A percentile compares a stretch with the other conserved stretches of the same genome.
These are phyloP conservation scores for Percopsis transmontana DNA, from an alignment of 2,113 vertebrate genomes.

Conservation along the genomic window DNA sequence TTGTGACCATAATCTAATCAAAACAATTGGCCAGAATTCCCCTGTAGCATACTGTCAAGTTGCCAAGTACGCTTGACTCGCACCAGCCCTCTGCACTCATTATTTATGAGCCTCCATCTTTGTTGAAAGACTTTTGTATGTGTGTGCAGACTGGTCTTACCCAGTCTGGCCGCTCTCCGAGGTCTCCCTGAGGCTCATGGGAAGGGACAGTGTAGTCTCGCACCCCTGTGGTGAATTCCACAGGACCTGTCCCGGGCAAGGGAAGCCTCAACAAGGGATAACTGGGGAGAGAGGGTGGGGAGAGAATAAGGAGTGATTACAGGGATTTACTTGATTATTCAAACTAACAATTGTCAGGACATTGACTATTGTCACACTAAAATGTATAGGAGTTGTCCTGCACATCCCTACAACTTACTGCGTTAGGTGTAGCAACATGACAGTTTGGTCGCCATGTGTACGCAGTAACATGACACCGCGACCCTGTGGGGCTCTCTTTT, in stretches of 20 bases:
- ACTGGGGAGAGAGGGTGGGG: constrained; percentile 66
- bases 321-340: no score
- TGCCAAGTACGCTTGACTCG: neutral
- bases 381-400: no score
- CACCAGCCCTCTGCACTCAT: neutral
- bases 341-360: no score
- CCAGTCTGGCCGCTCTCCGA: constrained; percentile 87
- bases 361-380: no score
- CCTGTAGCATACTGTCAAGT: no score
- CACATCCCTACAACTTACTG: no score
- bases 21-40: no score
- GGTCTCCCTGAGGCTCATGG: constrained; percentile 72
- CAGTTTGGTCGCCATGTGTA: no score
- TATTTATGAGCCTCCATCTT: neutral
- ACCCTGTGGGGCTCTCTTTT: no score
- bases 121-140: neutral
- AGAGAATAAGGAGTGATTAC: neutral
- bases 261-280: constrained; percentile 94
- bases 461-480: no score
- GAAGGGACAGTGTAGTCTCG: constrained; percentile 87
- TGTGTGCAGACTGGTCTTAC: constrained; percentile 65
- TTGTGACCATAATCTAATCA: no score
- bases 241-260: constrained; percentile 91
- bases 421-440: no score
- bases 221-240: constrained; percentile 91